Conservation (phyloP, 2,888 invertebrate species). For the Brenthis daphne region DNA sequence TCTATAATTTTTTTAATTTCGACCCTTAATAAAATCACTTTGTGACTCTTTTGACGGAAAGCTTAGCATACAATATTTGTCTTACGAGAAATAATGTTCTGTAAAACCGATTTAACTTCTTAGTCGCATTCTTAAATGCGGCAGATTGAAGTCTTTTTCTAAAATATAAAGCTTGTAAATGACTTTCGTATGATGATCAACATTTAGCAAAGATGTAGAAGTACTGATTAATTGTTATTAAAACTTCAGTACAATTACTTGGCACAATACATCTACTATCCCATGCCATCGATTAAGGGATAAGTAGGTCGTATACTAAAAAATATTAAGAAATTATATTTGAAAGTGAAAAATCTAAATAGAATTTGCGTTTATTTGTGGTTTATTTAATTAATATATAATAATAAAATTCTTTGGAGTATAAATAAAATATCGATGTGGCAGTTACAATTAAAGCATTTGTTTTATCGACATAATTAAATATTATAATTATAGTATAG, state of each 20-base stretch:
- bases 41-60: too few species aligned
- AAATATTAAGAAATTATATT: slow-evolving; percentile 25
- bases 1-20: too few species aligned
- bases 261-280: slow-evolving; percentile 66
- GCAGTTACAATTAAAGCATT: slow-evolving; percentile 32
- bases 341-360: slow-evolving; percentile 1
- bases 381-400: slow-evolving; percentile 15
- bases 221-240: not conserved
- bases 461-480: slow-evolving; percentile 23
- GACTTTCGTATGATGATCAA: not conserved
- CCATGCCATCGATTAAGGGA: slow-evolving; percentile 59
- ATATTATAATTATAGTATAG: slow-evolving; percentile 16
- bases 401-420: slow-evolving; percentile 37
- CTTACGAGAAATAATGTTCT: too few species aligned
- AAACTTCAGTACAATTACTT: slow-evolving; percentile 44
- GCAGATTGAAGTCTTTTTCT: too few species aligned
- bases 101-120: too few species aligned
- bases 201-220: not conserved
- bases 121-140: too few species aligned
- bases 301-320: slow-evolving; percentile 60
- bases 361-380: slow-evolving; percentile 6
- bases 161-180: too few species aligned
- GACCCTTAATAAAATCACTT: too few species aligned
- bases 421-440: slow-evolving; percentile 17
- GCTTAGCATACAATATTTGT: too few species aligned